Conservation (phyloP, 2,113 vertebrate genomes). For the Scytalopus superciliaris region DNA sequence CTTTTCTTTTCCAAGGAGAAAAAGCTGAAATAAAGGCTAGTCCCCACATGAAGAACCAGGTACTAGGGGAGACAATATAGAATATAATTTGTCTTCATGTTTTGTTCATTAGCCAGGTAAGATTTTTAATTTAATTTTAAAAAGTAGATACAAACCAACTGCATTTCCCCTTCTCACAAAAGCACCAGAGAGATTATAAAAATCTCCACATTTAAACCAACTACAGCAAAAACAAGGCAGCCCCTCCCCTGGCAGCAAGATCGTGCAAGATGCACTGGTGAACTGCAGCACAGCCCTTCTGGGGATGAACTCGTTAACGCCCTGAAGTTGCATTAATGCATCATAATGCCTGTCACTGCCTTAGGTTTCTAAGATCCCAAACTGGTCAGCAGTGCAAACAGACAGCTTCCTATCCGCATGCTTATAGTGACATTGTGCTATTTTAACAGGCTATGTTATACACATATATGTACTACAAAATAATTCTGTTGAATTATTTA, state of each 20-base stretch:
- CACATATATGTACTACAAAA: background rate
- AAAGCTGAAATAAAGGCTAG: background rate
- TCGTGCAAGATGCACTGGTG: background rate
- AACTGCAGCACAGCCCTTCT: background rate
- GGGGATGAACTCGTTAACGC: accelerated
- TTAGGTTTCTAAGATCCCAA: background rate
- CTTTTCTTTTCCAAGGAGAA: background rate
- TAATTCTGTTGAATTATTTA: background rate
- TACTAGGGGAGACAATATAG: background rate
- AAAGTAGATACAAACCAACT: background rate
- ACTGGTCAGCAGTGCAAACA: background rate
- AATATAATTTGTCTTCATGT: background rate
- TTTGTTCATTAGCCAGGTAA: background rate
- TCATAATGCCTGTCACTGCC: background rate
- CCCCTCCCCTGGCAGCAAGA: background rate
- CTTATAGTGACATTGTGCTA: background rate
- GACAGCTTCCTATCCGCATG: background rate
- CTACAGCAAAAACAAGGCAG: background rate
- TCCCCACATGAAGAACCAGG: background rate
- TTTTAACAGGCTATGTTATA: background rate
- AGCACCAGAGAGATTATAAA: background rate
- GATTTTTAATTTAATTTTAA: background rate
- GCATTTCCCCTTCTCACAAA: background rate
- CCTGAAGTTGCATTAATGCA: background rate
- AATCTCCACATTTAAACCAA: background rate